Evolutionary conservation across 2,113 vertebrate species (phyloP).

Genomic region (Hyaena hyaena): DNA sequence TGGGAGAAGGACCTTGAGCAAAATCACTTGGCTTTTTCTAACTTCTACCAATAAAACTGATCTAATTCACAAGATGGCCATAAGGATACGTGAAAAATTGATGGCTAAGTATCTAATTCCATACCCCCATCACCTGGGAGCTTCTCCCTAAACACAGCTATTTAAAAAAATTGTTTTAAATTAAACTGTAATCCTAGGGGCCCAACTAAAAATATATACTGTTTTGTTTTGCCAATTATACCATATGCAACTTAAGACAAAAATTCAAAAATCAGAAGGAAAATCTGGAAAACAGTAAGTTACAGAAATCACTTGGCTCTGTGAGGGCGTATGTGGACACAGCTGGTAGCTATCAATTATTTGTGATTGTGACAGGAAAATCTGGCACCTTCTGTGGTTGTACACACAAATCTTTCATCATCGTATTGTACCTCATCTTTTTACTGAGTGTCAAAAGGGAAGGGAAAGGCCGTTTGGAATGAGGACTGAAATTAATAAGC

Average conservation of each 20-base stretch:
- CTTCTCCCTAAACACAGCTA: slow-evolving; percentile 75
- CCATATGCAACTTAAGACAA: slow-evolving; percentile 78
- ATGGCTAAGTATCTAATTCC: not conserved
- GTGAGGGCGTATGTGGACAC: slow-evolving; percentile 83
- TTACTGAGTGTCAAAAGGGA: slow-evolving; percentile 75
- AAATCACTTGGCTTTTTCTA: not conserved
- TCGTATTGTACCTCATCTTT: slow-evolving; percentile 79
- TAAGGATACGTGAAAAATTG: not conserved
- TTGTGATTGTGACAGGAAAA: slow-evolving; percentile 83
- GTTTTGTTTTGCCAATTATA: slow-evolving; percentile 76
- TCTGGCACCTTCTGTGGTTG: slow-evolving; percentile 81
- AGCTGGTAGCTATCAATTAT: slow-evolving; percentile 88
- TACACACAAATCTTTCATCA: slow-evolving; percentile 83
- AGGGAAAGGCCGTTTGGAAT: slow-evolving; percentile 70
- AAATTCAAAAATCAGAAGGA: slow-evolving; percentile 82
- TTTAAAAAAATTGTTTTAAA: slow-evolving; percentile 37
- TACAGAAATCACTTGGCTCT: slow-evolving; percentile 80
- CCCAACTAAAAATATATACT: not conserved
- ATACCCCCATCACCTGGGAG: not conserved
- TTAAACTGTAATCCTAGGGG: not conserved
- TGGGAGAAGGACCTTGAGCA: not conserved
- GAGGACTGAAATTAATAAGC: slow-evolving; percentile 64
- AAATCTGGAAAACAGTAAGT: slow-evolving; percentile 84
- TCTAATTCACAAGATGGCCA: not conserved
- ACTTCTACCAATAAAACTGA: not conserved